Evolutionary conservation across 2,113 vertebrate species (phyloP), one percentile per base, ranked within the genome.

Genomic region (Prochilodus magdalenae): DNA sequence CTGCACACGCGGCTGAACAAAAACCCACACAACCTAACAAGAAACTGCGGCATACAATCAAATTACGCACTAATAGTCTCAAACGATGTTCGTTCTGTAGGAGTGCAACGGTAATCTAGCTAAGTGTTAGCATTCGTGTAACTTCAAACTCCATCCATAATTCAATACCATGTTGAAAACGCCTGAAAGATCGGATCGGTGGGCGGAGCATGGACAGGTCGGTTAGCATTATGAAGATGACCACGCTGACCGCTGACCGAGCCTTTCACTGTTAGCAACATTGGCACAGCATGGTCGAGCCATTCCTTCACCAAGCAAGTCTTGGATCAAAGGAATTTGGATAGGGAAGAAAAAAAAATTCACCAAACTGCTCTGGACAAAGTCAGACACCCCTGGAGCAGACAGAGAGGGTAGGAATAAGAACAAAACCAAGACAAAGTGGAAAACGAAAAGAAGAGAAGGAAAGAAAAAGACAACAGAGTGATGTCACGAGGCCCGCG

Each of bases 401-500:
- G 55, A 66, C 79, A 74, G 33, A 83, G 73, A 71, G 16, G 16
- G 75, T 49, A 62, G 72, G 83, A 53, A 47, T 20, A 71, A 83
- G 53, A 10, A 20, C 59, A 60, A 86, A 83, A 79, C 5, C 16
- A 18, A 80, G 83, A 87, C 69, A 82, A 73, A 77, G 79, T 10
- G 40, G 40, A 44, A 44, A 44, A 44, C 11, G 5, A 63, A 57
- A 53, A 81, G 62, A 83, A 65, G 15, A 91, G 8, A 33, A 65
- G 24, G 59, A 33, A 47, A 22, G 36, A 47, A 7, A 89, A 93
- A 91, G 90, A 93, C 94, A 93, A 92, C 92, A 92, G 91, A 93
- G 92, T 94, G 95, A 94, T 95, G 96, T 99, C 98, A 99, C 93
- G 97, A 99, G 90, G 95, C 94, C 89, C 94, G 94, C 79, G 94